Evolutionary conservation across 2,888 invertebrate species (phyloP).

Genomic region (Andrena chrysosceles): DNA sequence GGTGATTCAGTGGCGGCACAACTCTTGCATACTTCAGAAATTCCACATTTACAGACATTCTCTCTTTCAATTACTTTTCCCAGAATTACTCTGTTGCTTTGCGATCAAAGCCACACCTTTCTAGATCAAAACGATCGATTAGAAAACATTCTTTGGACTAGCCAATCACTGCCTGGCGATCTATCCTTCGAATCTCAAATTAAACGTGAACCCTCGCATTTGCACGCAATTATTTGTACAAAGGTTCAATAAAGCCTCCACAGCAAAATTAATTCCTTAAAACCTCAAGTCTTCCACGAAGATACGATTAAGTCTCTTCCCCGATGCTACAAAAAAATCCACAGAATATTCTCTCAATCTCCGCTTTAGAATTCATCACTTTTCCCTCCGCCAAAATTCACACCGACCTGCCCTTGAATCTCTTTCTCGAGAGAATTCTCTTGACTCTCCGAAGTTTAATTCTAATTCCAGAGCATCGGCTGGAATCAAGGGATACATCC

Average conservation of each 20-base stretch:
- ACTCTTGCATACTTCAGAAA: background rate
- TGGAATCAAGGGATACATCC: background rate
- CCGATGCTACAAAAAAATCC: no score
- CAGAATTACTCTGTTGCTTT: background rate
- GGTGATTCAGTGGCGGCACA: slow-evolving; percentile 45
- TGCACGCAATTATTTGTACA: no score
- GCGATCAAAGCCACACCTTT: background rate
- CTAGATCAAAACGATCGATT: background rate
- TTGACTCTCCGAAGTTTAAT: background rate
- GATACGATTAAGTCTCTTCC: no score
- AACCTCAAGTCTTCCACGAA: no score
- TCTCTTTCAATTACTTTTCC: background rate
- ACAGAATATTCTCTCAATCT: no score
- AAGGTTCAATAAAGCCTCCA: no score
- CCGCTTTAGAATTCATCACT: no score
- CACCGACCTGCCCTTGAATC: background rate
- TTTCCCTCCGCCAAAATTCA: no score
- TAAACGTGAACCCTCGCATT: no score
- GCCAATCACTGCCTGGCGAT: background rate
- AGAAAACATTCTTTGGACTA: background rate
- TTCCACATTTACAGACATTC: background rate
- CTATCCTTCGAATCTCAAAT: background rate
- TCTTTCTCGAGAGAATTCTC: background rate
- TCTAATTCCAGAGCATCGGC: slow-evolving; percentile 14
- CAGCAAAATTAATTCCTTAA: no score